These are phyloP conservation scores for Clupea harengus DNA, from an alignment of 2,113 vertebrate species.

Conservation along the genomic window DNA sequence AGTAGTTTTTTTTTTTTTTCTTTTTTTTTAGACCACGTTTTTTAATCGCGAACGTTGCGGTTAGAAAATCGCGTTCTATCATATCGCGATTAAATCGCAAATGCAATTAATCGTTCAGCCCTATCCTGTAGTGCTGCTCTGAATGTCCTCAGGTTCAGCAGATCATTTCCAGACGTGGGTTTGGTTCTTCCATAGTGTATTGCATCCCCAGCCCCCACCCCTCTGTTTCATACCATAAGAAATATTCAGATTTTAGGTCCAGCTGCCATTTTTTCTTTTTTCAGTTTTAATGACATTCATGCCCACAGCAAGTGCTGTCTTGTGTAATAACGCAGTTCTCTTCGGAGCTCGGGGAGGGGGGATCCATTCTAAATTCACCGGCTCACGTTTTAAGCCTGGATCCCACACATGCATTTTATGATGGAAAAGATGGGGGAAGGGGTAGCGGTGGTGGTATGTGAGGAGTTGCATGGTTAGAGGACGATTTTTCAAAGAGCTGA, in stretches of 20 bases:
- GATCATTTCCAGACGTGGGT: not conserved
- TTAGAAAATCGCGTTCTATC: too few species aligned
- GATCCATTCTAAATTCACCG: conserved; percentile 10
- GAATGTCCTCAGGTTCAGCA: not conserved
- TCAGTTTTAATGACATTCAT: conserved; percentile 26
- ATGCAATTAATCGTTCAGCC: too few species aligned
- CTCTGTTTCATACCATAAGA: not conserved
- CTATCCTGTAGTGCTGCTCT: too few species aligned
- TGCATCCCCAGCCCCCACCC: not conserved
- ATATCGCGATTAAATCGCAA: too few species aligned
- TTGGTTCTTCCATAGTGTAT: not conserved
- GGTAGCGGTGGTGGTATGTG: not conserved
- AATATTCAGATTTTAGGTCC: not conserved
- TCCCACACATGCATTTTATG: not conserved
- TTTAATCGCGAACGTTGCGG: too few species aligned
- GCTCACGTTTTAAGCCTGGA: not conserved
- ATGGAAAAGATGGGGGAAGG: not conserved
- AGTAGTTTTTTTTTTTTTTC: too few species aligned
- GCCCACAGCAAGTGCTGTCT: conserved; percentile 23
- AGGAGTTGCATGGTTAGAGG: not conserved
- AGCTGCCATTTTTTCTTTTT: not conserved
- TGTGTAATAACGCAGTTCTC: conserved; percentile 26
- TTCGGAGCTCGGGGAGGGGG: conserved; percentile 24
- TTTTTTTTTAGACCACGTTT: too few species aligned
- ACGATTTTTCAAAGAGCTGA: conserved; percentile 36